These are phyloP conservation scores for Leuciscus idus DNA, from an alignment of 2,113 vertebrate species.

Conservation along the genomic window DNA sequence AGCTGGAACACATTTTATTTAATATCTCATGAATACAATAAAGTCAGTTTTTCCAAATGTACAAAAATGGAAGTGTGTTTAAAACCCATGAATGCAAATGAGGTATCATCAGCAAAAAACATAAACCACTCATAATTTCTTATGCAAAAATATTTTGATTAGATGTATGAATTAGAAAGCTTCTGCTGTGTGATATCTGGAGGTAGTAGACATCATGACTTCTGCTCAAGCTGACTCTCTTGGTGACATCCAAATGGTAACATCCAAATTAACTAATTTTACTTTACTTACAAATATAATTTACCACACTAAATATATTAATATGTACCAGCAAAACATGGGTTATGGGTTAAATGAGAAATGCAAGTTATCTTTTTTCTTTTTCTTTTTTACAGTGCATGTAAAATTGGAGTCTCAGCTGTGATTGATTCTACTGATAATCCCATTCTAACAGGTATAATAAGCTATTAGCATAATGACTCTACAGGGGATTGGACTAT, in stretches of 20 bases:
- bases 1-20: too few relatives aligned
- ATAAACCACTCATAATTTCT: neutral
- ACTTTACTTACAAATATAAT: too few relatives aligned
- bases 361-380: too few relatives aligned
- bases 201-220: neutral
- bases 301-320: too few relatives aligned
- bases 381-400: too few relatives aligned
- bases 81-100: neutral
- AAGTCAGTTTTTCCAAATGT: neutral
- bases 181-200: neutral
- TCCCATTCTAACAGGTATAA: neutral
- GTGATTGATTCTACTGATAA: neutral
- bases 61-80: neutral
- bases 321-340: too few relatives aligned
- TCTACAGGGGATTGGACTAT: neutral
- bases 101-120: too few relatives aligned
- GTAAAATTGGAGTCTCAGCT: neutral
- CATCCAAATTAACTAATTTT: too few relatives aligned
- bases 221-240: neutral
- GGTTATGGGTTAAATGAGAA: too few relatives aligned
- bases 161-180: neutral
- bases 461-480: neutral
- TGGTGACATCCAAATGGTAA: too few relatives aligned
- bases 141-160: neutral
- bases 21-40: neutral